Evolutionary conservation across 2,888 invertebrate genomes (phyloP), one percentile per base, ranked within the genome.

Genomic region (Dryomyza anilis): DNA sequence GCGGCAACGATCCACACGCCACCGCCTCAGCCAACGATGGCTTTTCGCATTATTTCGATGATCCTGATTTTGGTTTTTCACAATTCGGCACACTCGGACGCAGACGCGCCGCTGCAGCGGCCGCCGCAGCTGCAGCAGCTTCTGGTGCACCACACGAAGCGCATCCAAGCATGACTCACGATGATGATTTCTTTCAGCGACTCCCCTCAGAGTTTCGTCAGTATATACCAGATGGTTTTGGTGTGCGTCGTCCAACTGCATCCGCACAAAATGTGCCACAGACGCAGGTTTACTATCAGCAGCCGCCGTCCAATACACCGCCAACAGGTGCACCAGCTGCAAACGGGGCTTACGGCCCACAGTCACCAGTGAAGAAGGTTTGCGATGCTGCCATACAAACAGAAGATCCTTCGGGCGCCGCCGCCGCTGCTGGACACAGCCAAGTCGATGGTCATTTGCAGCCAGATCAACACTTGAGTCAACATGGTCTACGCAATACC

Each of bases 401-500:
- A 30, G 83, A 83, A 65, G 81, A 81, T 64, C 76, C 74, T 2
- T 23, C 52, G 16, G 62, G 60, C 16, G 55, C 39, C 12, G 65
- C 58, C 3, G 75, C 74, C 0, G 74, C 70, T 39, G 12, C 27
- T 12, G 50, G 8, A 52, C 74, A 74, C 12, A 64, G 59, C 3
- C 74, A 74, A 0, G 74, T 70, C 46, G 16, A 14, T 5, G 55
- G 12, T 16, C 71, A 71, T 6, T 71, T 72, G 21, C 70, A 70
- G 14, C 73, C 75, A 72, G 50, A 60, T 3, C 74, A 74, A 23
- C 70, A 69, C 62, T 75, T 90, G 12, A 87, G 88, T 56, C 90
- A 90, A 72, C 88, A 90, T 86, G 89, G 89, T 4, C 79, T 90
- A 66, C 87, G 92, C 70, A 93, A 93, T 77, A 93, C 93, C 23